Conservation (phyloP, 2,797 vertebrate species). For the Lepidocolaptes lacrymiger region DNA sequence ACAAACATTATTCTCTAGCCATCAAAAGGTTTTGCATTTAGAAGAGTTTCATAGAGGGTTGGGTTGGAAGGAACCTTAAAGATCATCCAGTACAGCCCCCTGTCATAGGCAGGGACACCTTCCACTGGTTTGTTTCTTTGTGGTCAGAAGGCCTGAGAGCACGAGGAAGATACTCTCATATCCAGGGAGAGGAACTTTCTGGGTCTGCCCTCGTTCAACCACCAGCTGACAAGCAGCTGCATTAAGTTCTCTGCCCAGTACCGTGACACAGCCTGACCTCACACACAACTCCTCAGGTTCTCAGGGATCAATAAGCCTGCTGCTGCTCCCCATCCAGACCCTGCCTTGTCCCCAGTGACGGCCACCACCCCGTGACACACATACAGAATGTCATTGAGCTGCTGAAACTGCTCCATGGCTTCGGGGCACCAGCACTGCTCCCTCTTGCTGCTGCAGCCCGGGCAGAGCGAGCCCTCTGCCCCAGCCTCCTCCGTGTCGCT, state of each 20-base stretch:
- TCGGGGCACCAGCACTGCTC: constrained; percentile 89
- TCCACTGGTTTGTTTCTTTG: not conserved
- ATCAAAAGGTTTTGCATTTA: not conserved
- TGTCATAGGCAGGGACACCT: not conserved
- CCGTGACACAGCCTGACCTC: not conserved
- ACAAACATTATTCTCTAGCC: not conserved
- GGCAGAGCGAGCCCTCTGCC: constrained; percentile 74
- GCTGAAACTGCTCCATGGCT: constrained; percentile 88
- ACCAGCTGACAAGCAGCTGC: rapidly evolving
- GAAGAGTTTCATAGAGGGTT: not conserved
- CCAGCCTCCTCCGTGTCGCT: constrained; percentile 49
- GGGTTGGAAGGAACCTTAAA: not conserved
- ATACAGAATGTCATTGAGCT: constrained; percentile 91
- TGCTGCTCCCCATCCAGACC: not conserved
- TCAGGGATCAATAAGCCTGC: not conserved
- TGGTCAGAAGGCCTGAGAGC: not conserved
- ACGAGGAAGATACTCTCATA: not conserved
- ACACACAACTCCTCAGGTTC: not conserved
- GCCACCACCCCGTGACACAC: not conserved
- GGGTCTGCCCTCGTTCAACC: not conserved
- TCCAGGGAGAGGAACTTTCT: not conserved
- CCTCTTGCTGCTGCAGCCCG: constrained; percentile 80
- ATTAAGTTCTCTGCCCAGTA: not conserved
- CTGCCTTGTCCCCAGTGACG: rapidly evolving
- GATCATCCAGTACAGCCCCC: not conserved